A percentile compares a stretch with the other conserved stretches of the same genome.
Conservation (phyloP, 2,888 invertebrate genomes). For the Drosophila infuscata region DNA sequence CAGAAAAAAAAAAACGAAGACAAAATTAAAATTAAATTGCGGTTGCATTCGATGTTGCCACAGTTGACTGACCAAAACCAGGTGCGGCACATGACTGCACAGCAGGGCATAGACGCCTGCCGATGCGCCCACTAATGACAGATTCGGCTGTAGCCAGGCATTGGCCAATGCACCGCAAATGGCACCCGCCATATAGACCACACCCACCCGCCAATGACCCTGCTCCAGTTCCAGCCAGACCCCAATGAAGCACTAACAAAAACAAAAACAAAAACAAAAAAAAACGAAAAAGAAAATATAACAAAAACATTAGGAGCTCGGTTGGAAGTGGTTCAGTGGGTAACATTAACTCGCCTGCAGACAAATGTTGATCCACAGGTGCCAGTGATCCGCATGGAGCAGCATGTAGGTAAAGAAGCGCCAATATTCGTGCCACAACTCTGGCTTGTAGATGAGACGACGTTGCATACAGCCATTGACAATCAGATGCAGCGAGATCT, state of each 20-base stretch:
- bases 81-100: slow-evolving; percentile 94
- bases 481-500: slow-evolving; percentile 72
- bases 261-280: slow-evolving; percentile 4
- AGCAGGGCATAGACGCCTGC: slow-evolving; percentile 96
- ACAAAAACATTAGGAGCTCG: neutral
- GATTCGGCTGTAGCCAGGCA: slow-evolving; percentile 90
- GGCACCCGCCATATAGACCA: slow-evolving; percentile 91
- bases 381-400: slow-evolving; percentile 91
- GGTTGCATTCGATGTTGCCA: slow-evolving; percentile 47
- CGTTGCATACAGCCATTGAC: slow-evolving; percentile 69
- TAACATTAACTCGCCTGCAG: slow-evolving; percentile 86
- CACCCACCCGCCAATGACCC: slow-evolving; percentile 89
- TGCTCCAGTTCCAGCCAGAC: slow-evolving; percentile 89
- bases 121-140: slow-evolving; percentile 94
- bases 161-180: slow-evolving; percentile 91
- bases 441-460: slow-evolving; percentile 72
- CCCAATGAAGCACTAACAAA: slow-evolving; percentile 72
- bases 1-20: slow-evolving; percentile 27
- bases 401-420: slow-evolving; percentile 92
- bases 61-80: slow-evolving; percentile 87
- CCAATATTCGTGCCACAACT: slow-evolving; percentile 86
- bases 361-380: slow-evolving; percentile 91
- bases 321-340: neutral
- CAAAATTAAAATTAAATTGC: slow-evolving; percentile 52
- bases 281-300: neutral